These are phyloP conservation scores for Pantelozetes paolii DNA, from an alignment of 2,888 invertebrate species.

Conservation along the genomic window DNA sequence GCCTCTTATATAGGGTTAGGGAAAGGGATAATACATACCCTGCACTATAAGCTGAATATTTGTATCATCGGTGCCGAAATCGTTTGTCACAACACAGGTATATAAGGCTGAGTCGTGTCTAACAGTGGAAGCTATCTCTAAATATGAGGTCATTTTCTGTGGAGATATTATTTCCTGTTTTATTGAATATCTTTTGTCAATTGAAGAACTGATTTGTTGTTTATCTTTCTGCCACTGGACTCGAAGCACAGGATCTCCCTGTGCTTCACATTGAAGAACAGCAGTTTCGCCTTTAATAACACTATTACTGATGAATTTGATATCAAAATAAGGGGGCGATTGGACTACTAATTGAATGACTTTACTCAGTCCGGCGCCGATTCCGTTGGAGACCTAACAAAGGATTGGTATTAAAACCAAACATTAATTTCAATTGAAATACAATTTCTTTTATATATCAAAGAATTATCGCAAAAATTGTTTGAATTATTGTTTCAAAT, in stretches of 20 bases:
- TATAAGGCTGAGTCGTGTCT: conserved; percentile 56
- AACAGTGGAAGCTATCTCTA: conserved; percentile 36
- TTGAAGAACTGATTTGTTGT: conserved; percentile 35
- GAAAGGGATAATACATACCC: conserved; percentile 7
- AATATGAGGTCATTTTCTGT: conserved; percentile 39
- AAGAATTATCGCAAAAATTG: too few species aligned
- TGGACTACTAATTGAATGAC: conserved; percentile 42
- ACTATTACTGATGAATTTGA: conserved; percentile 45
- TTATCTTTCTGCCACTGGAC: conserved; percentile 43
- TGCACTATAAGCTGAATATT: conserved; percentile 84
- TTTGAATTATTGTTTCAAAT: too few species aligned
- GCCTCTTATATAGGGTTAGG: neutral
- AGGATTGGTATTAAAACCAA: too few species aligned
- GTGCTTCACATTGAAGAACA: conserved; percentile 39
- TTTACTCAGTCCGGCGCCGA: conserved; percentile 46
- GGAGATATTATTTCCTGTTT: conserved; percentile 40
- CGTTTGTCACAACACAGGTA: conserved; percentile 67
- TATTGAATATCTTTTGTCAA: conserved; percentile 41
- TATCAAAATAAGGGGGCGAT: conserved; percentile 41
- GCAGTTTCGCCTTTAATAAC: conserved; percentile 42
- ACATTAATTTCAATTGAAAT: neutral
- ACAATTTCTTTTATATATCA: too few species aligned
- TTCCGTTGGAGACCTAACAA: conserved; percentile 42
- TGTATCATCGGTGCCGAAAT: conserved; percentile 85
- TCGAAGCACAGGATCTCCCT: conserved; percentile 42